phyloP scores from a whole-genome alignment of 2,797 vertebrate genomes.

The Ataeniobius toweri region DNA sequence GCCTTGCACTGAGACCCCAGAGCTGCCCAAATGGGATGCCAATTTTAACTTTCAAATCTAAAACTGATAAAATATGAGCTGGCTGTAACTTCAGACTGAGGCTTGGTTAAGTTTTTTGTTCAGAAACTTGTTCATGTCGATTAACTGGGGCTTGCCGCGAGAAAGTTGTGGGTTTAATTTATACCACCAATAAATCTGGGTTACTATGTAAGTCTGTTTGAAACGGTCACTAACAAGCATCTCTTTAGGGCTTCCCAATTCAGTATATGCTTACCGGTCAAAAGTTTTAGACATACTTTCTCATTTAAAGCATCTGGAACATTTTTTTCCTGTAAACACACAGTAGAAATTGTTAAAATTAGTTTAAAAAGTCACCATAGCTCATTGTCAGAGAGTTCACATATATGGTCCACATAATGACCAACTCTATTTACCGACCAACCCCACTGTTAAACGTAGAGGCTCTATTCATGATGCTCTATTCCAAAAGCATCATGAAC shows the following conservation, averaged over 20 bases:
- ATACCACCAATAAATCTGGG: slow-evolving; percentile 54
- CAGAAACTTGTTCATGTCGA: slow-evolving; percentile 23
- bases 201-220: slow-evolving; percentile 42
- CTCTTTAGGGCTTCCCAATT: slow-evolving; percentile 7
- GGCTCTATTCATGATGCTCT: too few species aligned
- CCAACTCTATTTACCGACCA: too few species aligned
- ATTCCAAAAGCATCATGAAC: too few species aligned
- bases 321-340: too few species aligned
- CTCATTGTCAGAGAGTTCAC: too few species aligned
- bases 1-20: slow-evolving; percentile 63
- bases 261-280: too few species aligned
- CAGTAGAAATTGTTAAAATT: too few species aligned
- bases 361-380: too few species aligned
- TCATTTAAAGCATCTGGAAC: too few species aligned
- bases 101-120: slow-evolving; percentile 50
- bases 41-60: slow-evolving; percentile 74
- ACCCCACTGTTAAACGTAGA: too few species aligned
- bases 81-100: slow-evolving; percentile 51
- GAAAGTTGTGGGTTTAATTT: slow-evolving; percentile 56
- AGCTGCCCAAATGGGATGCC: slow-evolving; percentile 65
- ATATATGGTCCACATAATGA: too few species aligned
- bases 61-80: slow-evolving; percentile 74
- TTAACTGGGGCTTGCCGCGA: slow-evolving; percentile 47
- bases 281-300: too few species aligned
- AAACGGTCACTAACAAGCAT: slow-evolving; percentile 32